A percentile compares a stretch with the other conserved stretches of the same genome.
Conservation (phyloP, 2,113 vertebrate species). For the Mugil cephalus region DNA sequence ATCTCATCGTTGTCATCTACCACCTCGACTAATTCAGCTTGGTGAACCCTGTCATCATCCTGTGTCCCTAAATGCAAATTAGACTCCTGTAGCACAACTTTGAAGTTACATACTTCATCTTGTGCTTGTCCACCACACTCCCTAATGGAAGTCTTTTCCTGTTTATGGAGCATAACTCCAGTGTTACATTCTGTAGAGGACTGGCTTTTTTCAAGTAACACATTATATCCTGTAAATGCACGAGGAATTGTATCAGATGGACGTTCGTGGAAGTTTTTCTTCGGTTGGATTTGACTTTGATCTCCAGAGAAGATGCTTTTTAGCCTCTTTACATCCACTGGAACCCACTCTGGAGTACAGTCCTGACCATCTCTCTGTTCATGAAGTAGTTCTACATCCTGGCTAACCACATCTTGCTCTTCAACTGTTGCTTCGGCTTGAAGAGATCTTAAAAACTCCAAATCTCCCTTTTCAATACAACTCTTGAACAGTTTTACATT, state of each 20-base stretch:
- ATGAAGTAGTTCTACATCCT: slow-evolving; percentile 29
- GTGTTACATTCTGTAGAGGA: background rate
- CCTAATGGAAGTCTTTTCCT: slow-evolving; percentile 43
- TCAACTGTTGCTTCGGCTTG: slow-evolving; percentile 84
- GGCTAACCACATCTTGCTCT: slow-evolving; percentile 52
- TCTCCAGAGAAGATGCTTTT: slow-evolving; percentile 78
- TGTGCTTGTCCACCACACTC: slow-evolving; percentile 17
- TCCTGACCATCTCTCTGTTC: slow-evolving; percentile 67
- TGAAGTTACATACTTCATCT: slow-evolving; percentile 28
- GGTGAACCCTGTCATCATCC: slow-evolving; percentile 34
- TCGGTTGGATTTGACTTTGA: slow-evolving; percentile 30
- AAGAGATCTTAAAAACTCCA: slow-evolving; percentile 88
- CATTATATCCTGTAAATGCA: slow-evolving; percentile 22
- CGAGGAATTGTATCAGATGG: slow-evolving; percentile 9
- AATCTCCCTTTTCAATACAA: slow-evolving; percentile 92
- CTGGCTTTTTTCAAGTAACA: slow-evolving; percentile 16
- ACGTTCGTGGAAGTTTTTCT: slow-evolving; percentile 38
- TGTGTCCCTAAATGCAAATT: slow-evolving; percentile 16
- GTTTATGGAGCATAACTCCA: slow-evolving; percentile 21
- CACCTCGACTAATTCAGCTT: slow-evolving; percentile 52
- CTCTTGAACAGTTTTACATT: slow-evolving; percentile 91
- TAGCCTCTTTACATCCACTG: slow-evolving; percentile 77
- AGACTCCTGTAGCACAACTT: slow-evolving; percentile 44
- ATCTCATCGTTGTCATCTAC: slow-evolving; percentile 60
- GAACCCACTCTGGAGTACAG: slow-evolving; percentile 67